Evolutionary conservation across 2,888 invertebrate genomes (phyloP), one percentile per base, ranked within the genome.

Genomic region (Agrotis clavis): DNA sequence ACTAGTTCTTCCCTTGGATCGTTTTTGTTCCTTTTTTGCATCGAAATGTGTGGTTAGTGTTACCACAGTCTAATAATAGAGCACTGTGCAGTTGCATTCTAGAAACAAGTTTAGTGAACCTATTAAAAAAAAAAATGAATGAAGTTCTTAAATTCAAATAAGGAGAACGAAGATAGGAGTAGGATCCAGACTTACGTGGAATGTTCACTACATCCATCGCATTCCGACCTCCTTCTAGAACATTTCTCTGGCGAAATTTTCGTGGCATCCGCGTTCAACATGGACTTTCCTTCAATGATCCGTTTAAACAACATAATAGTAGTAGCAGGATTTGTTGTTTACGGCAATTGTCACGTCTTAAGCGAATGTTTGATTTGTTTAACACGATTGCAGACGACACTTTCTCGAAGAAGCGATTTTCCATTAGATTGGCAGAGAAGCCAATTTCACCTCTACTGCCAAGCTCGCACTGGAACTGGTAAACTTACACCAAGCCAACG

Each of bases 261-360:
- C 89, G 90, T 92, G 66, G 84, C 88, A 84, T 94, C 92, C 68
- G 90, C 89, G 85, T 95, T 96, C 96, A 96, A 93, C 96, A 96
- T 91, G 94, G 96, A 94, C 89, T 96, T 96, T 96, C 96, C 92
- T 96, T 96, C 94, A 94, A 96, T 91, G 96, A 96, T 92, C 95
- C 96, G 96, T 96, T 96, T 95, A 96, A 96, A 93, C 96, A 96
- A 91, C 96, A 96, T 96, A 96, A 92, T 95, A 96, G 90, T 78
- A 96, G 89, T 47, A 96, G 88, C 77, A 96, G 92, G 76, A 96
- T 96, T 89, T 96, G 95, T 90, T 96, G 95, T 88, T 96, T 96
- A 77, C 95, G 92, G 89, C 96, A 96, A 83, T 92, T 94, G 89
- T 95, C 95, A 69, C 95, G 93, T 88, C 94, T 94, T 84, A 93